A percentile compares a stretch with the other conserved stretches of the same genome.
phyloP scores from a whole-genome alignment of 2,113 vertebrate species.

The Probosciger aterrimus region DNA sequence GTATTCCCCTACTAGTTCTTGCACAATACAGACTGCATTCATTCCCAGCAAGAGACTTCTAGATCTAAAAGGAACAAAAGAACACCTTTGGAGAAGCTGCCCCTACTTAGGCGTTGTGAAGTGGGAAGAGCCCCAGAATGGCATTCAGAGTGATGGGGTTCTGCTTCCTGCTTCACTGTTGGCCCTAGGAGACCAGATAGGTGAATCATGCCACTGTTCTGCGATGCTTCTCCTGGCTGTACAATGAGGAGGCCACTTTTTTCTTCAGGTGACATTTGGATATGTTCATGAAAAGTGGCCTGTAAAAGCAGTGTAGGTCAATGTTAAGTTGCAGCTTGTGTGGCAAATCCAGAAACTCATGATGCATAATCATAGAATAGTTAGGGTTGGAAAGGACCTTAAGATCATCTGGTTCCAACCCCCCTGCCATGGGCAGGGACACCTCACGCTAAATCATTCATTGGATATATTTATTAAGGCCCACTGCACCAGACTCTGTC shows the following conservation, averaged over 20 bases:
- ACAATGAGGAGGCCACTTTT: accelerated
- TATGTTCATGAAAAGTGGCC: neutral
- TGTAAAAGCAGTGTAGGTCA: neutral
- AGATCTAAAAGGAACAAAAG: neutral
- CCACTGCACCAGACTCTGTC: neutral
- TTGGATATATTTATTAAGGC: neutral
- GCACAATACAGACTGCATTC: neutral
- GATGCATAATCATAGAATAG: too few species aligned
- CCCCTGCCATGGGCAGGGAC: too few species aligned
- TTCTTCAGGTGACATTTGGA: neutral
- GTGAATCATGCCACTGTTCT: neutral
- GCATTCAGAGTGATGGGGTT: neutral
- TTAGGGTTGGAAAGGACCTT: too few species aligned
- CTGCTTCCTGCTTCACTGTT: neutral
- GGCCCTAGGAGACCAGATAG: neutral
- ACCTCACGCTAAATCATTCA: too few species aligned
- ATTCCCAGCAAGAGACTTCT: neutral
- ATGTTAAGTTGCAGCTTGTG: neutral
- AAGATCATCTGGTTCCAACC: too few species aligned
- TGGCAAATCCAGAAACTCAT: neutral
- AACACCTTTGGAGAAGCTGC: neutral
- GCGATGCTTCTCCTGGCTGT: neutral
- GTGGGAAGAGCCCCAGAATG: neutral
- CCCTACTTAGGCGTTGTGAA: accelerated
- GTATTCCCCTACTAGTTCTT: neutral